Conservation (phyloP, 2,113 vertebrate genomes). For the Tachuris rubrigastra region DNA sequence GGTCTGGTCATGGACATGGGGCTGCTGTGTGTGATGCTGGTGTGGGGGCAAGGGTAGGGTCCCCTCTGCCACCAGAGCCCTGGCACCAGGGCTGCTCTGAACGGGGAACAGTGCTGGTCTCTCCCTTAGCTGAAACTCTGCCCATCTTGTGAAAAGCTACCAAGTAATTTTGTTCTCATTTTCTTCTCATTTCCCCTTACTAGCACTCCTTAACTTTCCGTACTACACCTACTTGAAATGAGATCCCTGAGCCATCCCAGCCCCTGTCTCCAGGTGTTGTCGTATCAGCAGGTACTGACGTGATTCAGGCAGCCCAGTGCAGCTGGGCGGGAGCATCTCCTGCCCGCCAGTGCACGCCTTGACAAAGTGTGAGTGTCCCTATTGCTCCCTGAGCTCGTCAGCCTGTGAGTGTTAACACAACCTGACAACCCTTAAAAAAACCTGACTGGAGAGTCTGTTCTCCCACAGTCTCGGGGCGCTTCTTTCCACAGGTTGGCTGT, state of each 20-base stretch:
- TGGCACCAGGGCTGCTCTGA: neutral
- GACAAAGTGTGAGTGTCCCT: rapidly evolving
- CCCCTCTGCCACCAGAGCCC: neutral
- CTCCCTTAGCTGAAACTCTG: neutral
- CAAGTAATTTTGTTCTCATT: rapidly evolving
- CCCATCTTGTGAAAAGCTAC: rapidly evolving
- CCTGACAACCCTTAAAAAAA: neutral
- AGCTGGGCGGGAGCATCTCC: neutral
- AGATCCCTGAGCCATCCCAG: rapidly evolving
- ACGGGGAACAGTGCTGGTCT: neutral
- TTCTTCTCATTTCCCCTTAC: neutral
- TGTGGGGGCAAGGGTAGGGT: neutral
- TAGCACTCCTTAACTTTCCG: rapidly evolving
- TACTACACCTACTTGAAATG: rapidly evolving
- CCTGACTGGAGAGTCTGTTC: neutral
- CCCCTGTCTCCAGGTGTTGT: rapidly evolving
- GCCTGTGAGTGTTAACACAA: rapidly evolving
- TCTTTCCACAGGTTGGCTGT: neutral
- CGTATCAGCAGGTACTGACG: rapidly evolving
- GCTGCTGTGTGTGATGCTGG: neutral
- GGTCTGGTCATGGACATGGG: rapidly evolving
- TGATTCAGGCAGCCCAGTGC: neutral
- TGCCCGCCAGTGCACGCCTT: rapidly evolving
- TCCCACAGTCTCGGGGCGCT: neutral
- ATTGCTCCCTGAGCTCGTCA: neutral